Evolutionary conservation across 2,797 vertebrate species (phyloP), one percentile per base, ranked within the genome.

Genomic region (Phoebastria nigripes): DNA sequence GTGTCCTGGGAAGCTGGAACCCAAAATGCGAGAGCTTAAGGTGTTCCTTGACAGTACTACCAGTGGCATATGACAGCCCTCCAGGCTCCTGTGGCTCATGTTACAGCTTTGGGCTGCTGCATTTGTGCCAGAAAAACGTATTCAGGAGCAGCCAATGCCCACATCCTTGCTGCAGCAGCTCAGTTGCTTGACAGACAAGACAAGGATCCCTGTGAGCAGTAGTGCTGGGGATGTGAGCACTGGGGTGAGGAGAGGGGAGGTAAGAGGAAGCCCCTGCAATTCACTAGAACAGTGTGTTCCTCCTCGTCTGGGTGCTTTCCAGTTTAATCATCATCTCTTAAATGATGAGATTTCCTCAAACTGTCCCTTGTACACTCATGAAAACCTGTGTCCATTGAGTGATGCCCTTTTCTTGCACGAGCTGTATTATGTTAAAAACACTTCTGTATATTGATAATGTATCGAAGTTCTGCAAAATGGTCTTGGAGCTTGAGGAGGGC

Each of bases 21-120:
- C 69, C 41, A 17, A 67, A 81, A 25, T 62, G 12, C 12, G 12
- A 12, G 35, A 86, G 16, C 47, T 77, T 22, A 0, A 35, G 10
- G 33, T 35, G 85, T 59, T 71, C 33, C 41, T 41, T 85, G 63
- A 9, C 39, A 44, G 55, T 17, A 3, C 51, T 47, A 9, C 51
- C 5, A 0, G 3, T 7, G 54, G n/a, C 9, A 2, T 12, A 1
- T 17, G 58, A 10, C 47, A 62, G 59, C 46, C 24, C 2, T n/a
- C 29, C 2, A 28, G 19, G 42, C 42, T 46, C 14, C 0, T 4
- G 26, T 46, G 41, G 33, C 33, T 21, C 19, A 1, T 6, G 26
- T 21, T 19, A 6, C 19, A 42, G 74, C 55, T 39, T 39, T 41
- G 37, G 7, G 2, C 47, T 71, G 41, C 29, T 74, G 82, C 12